These are phyloP conservation scores for Camptogramma bilineatum DNA, from an alignment of 2,888 invertebrate genomes.

Conservation along the genomic window DNA sequence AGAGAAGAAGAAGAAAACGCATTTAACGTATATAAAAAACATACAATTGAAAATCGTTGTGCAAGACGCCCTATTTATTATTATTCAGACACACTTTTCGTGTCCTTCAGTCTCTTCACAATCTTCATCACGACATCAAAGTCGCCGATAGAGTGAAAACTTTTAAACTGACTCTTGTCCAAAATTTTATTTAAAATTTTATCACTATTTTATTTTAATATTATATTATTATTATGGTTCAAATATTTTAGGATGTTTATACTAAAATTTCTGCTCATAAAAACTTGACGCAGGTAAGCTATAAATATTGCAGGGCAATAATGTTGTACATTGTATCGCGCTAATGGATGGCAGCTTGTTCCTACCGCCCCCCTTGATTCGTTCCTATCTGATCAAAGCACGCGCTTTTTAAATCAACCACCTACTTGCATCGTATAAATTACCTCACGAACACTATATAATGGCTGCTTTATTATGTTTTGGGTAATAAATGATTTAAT, in stretches of 20 bases:
- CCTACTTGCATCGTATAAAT: slow-evolving; percentile 32
- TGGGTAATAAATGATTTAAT: slow-evolving; percentile 7
- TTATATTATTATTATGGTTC: too few species aligned
- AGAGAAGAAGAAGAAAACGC: too few species aligned
- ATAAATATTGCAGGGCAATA: slow-evolving; percentile 23
- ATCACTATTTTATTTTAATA: too few species aligned
- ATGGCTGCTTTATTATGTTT: slow-evolving; percentile 18
- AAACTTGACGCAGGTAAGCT: slow-evolving; percentile 1
- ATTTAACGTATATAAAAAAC: too few species aligned
- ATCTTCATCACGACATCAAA: too few species aligned
- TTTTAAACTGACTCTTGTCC: too few species aligned
- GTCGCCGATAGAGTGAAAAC: too few species aligned
- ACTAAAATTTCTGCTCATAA: background rate
- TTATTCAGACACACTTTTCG: too few species aligned
- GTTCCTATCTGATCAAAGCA: slow-evolving; percentile 37
- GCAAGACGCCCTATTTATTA: too few species aligned
- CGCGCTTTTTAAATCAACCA: slow-evolving; percentile 42
- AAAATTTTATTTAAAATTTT: too few species aligned
- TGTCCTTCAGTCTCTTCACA: too few species aligned
- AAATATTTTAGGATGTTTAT: background rate
- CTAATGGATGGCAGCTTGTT: slow-evolving; percentile 37
- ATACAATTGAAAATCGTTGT: too few species aligned
- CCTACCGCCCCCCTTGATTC: slow-evolving; percentile 37
- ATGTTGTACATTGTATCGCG: slow-evolving; percentile 22
- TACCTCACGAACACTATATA: slow-evolving; percentile 27